Base-by-base conservation (phyloP, 2,888 invertebrate species). In the Cinara cedri region DNA sequence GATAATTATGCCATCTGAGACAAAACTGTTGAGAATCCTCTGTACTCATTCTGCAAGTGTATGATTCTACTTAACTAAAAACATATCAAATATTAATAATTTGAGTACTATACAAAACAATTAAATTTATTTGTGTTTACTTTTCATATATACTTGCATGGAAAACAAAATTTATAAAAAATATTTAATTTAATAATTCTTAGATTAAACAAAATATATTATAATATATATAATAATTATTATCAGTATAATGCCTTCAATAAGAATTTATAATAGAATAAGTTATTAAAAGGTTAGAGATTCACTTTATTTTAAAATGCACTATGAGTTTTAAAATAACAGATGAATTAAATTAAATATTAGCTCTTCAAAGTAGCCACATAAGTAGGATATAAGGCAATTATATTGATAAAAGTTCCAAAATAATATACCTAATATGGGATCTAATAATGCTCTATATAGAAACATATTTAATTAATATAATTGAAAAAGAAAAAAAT, bases 1-100 rank as follows among this genome's bases (percentile, higher is more conserved):
- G 91, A 86, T 91, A 92, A 87, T 93, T 93, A 87, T 93, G 93
- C 93, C 93, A 94, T 86, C 93, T 90, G 85, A 94, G 89, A 86
- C 93, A 93, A 87, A 93, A 93, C 86, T 93, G 93, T 87, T 92
- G 92, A 84, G 89, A 87, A 83, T 89, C 88, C 85, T 90, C 90
- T 85, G 89, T 89, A 86, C 87, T 88, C 84, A 84, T 84, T 81
- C 80, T 82, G 78, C 60, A 44, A 81, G 72, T 81, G 68, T 26
- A 54, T 9, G 13, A 49, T 54, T 46, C 44, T 42, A 75, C 54
- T 26, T 66, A 76, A 34, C 76, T 76, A 57, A 76, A 76, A 76
- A n/a, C 13, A 34, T n/a, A 14, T 68, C 26, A 60, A 16, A 21
- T 46, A n/a, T 24, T 49, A 60, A 63, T 51, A 51, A 16, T 26